Evolutionary conservation across 2,113 vertebrate species (phyloP).

Genomic region (Triplophysa tibetana): DNA sequence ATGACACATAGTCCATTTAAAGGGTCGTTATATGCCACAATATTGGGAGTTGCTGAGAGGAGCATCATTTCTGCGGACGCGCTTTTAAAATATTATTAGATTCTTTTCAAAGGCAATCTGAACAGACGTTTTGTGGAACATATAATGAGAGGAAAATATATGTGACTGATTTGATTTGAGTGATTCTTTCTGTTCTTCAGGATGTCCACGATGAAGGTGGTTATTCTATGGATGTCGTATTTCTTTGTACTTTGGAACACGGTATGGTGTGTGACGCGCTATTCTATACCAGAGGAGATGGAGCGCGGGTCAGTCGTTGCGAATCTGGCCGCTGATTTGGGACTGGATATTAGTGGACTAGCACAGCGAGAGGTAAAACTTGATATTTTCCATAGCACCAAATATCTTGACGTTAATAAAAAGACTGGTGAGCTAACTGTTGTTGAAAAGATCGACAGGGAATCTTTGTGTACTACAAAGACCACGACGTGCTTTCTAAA

Average conservation of each 20-base stretch:
- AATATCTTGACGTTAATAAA: slow-evolving; percentile 79
- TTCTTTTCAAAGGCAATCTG: background rate
- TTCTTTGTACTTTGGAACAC: slow-evolving; percentile 67
- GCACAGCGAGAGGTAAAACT: slow-evolving; percentile 69
- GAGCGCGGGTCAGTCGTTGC: slow-evolving; percentile 71
- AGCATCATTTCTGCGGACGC: slow-evolving; percentile 1
- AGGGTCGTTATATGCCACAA: slow-evolving; percentile 48
- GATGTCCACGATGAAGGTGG: slow-evolving; percentile 25
- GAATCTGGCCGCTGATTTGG: slow-evolving; percentile 72
- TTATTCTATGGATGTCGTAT: slow-evolving; percentile 26
- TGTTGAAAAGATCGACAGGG: slow-evolving; percentile 74
- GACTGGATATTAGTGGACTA: slow-evolving; percentile 63
- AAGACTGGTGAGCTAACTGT: slow-evolving; percentile 76
- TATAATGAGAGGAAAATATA: background rate
- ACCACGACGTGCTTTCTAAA: slow-evolving; percentile 61
- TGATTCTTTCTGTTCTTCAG: background rate
- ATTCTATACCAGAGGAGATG: slow-evolving; percentile 76
- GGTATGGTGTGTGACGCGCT: slow-evolving; percentile 70
- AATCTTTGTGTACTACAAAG: slow-evolving; percentile 64
- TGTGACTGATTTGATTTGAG: background rate
- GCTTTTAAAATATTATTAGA: background rate
- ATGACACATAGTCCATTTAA: slow-evolving; percentile 5
- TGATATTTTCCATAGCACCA: slow-evolving; percentile 59
- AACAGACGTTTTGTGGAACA: background rate
- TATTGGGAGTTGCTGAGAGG: slow-evolving; percentile 13